phyloP scores from a whole-genome alignment of 2,888 invertebrate genomes.

The Sarcophaga carnaria region DNA sequence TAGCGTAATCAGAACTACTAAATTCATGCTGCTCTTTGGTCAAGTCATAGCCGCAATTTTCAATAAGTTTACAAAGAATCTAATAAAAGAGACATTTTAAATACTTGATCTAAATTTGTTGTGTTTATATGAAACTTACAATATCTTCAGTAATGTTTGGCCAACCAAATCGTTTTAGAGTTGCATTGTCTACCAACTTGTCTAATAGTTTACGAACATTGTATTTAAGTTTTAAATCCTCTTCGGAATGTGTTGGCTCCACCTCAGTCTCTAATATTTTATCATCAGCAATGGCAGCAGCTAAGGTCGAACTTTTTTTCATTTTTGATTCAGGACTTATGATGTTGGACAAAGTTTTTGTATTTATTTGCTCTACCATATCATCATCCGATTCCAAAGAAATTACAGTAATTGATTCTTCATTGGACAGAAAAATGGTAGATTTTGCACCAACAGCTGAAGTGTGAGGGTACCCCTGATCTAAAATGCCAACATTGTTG shows the following conservation, averaged over 20 bases:
- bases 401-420: slow-evolving; percentile 55
- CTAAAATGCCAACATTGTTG: no score
- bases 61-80: slow-evolving; percentile 89
- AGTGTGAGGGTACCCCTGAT: no score
- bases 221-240: slow-evolving; percentile 86
- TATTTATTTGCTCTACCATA: slow-evolving; percentile 66
- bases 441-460: no score
- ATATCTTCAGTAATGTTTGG: slow-evolving; percentile 87
- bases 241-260: slow-evolving; percentile 81
- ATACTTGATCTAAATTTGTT: neutral
- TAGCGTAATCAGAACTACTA: slow-evolving; percentile 83
- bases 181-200: slow-evolving; percentile 89
- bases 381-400: slow-evolving; percentile 74
- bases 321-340: slow-evolving; percentile 64
- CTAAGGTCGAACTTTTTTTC: slow-evolving; percentile 77
- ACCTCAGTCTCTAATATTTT: slow-evolving; percentile 69
- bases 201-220: slow-evolving; percentile 88
- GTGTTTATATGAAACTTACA: slow-evolving; percentile 69
- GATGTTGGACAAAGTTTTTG: slow-evolving; percentile 15
- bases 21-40: slow-evolving; percentile 75
- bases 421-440: no score
- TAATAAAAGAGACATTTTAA: slow-evolving; percentile 47
- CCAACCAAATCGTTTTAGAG: slow-evolving; percentile 88
- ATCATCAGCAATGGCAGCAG: slow-evolving; percentile 77
- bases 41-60: slow-evolving; percentile 89